Evolutionary conservation across 2,888 invertebrate species (phyloP), one percentile per base, ranked within the genome.

Genomic region (Tipula helvola): DNA sequence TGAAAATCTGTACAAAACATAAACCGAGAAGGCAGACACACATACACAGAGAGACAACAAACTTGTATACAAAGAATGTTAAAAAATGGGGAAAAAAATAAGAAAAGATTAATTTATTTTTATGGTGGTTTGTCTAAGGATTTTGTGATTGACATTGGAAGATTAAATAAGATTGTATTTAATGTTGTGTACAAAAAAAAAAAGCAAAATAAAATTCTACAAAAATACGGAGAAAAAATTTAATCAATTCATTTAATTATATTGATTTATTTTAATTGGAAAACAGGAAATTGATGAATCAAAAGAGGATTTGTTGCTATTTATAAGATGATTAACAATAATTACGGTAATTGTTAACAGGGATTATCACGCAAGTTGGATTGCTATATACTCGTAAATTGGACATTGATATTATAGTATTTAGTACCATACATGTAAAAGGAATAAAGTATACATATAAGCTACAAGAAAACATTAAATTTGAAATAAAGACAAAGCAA

Each of bases 101-200:
- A 3, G n/a, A 52, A 52, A 52, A 71, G 71, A 71, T 71, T 71
- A 71, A 71, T 71, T 71, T 71, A 71, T 71, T 71, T 71, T 71
- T 71, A 71, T 71, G 71, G 71, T 71, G 71, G 71, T 71, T 71
- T 71, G 71, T 71, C 71, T 71, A 71, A 71, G 71, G 71, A 71
- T 71, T 71, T 71, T 71, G 71, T 71, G 71, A 71, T 71, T 71
- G 71, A 71, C 71, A 71, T 71, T 71, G 71, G 71, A 71, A 71
- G 71, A 71, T 71, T 71, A 71, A 71, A 71, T 71, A 71, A 71
- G 71, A 71, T 71, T 71, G 7, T 71, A 71, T 71, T 71, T 71
- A 71, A 71, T 71, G 71, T 71, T 71, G 71, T 71, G 10, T 71
- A 71, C 71, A 71, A 28, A 28, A 71, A 71, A 71, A 71, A 28